phyloP scores from a whole-genome alignment of 2,113 vertebrate genomes.

The Otocyon megalotis region DNA sequence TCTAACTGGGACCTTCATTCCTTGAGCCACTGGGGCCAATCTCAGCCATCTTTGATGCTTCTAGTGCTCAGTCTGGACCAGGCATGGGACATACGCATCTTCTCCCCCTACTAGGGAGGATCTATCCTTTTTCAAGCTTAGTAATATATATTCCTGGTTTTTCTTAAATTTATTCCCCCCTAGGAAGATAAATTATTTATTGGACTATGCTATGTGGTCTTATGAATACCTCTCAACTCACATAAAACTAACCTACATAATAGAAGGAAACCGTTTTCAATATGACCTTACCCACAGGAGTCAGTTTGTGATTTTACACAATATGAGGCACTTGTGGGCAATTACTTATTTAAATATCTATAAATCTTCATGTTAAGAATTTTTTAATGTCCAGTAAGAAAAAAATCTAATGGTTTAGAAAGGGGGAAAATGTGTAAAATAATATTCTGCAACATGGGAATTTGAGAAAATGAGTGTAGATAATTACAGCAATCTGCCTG shows the following conservation, averaged over 20 bases:
- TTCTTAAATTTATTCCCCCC: conserved; percentile 13
- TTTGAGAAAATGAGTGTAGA: background rate
- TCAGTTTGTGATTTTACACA: conserved; percentile 45
- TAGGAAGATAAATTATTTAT: conserved; percentile 57
- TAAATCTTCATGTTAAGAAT: conserved; percentile 58
- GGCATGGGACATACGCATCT: background rate
- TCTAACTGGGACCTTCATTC: background rate
- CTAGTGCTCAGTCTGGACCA: background rate
- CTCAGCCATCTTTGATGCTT: background rate
- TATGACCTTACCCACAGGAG: background rate
- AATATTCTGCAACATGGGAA: background rate
- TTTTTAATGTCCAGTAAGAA: conserved; percentile 41
- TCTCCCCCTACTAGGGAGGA: background rate
- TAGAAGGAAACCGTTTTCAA: conserved; percentile 49
- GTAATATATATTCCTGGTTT: background rate
- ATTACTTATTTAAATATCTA: conserved; percentile 59
- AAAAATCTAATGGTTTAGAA: background rate
- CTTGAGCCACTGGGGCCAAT: background rate
- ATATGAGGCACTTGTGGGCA: conserved; percentile 56
- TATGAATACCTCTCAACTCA: conserved; percentile 63
- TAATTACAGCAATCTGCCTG: background rate
- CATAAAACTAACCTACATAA: conserved; percentile 77
- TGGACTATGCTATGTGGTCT: background rate
- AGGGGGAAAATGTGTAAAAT: background rate
- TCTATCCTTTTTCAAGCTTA: background rate